Percentiles rank a stretch among this genome's conserved stretches.
phyloP scores from a whole-genome alignment of 1,140 invertebrate genomes.

The Drosophila subpulchrella region DNA sequence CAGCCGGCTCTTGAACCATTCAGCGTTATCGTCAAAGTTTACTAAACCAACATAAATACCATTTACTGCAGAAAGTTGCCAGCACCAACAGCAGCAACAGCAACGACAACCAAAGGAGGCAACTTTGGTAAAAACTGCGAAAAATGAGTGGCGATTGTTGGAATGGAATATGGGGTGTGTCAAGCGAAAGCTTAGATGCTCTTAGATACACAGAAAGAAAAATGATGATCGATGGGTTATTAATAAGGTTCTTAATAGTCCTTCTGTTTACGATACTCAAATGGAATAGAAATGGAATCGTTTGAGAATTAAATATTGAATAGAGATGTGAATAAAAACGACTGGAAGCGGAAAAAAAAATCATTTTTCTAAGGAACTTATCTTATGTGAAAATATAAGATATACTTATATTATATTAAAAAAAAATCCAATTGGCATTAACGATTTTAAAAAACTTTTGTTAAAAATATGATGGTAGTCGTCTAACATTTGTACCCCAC shows the following conservation, averaged over 20 bases:
- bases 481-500: too few species aligned
- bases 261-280: too few species aligned
- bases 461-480: too few species aligned
- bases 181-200: constrained; percentile 36
- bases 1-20: constrained; percentile 38
- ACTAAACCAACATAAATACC: constrained; percentile 82
- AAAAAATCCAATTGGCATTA: too few species aligned
- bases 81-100: constrained; percentile 34
- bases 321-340: too few species aligned
- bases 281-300: too few species aligned
- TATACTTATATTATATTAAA: too few species aligned
- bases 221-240: not conserved
- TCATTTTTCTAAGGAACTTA: too few species aligned
- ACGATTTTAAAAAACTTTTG: too few species aligned
- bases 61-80: constrained; percentile 79
- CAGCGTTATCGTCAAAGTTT: constrained; percentile 77
- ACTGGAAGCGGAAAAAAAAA: too few species aligned
- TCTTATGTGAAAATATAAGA: too few species aligned
- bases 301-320: too few species aligned
- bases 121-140: constrained; percentile 59
- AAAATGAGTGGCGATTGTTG: constrained; percentile 64
- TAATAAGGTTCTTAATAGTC: not conserved
- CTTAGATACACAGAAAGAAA: constrained; percentile 2
- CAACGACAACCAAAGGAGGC: constrained; percentile 22
- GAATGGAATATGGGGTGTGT: constrained; percentile 11